Evolutionary conservation across 2,797 vertebrate genomes (phyloP).

Genomic region (Malacoraja senta): DNA sequence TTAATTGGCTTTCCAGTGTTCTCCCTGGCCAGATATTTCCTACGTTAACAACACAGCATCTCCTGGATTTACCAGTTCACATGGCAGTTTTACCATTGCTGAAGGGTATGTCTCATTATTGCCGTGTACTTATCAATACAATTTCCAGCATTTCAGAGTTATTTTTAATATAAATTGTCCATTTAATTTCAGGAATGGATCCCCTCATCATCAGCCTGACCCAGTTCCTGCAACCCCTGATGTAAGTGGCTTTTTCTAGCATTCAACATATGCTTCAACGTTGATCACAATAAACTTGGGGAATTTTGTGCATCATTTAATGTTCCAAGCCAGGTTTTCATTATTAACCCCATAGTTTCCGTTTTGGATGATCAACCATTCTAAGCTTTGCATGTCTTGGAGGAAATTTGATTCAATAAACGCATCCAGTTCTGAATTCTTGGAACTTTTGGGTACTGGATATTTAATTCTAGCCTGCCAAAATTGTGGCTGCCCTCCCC

Average conservation of each 20-base stretch:
- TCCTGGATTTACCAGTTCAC: slow-evolving; percentile 82
- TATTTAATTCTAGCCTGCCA: neutral
- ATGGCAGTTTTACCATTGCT: slow-evolving; percentile 76
- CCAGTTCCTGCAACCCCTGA: slow-evolving; percentile 74
- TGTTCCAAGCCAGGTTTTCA: neutral
- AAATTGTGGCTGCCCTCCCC: neutral
- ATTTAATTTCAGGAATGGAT: slow-evolving; percentile 70
- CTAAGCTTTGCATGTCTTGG: neutral
- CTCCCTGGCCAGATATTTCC: slow-evolving; percentile 85
- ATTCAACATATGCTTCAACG: neutral
- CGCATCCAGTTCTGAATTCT: neutral
- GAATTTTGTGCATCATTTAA: neutral
- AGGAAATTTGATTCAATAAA: neutral
- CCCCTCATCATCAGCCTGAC: slow-evolving; percentile 85
- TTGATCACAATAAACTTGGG: neutral
- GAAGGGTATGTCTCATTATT: slow-evolving; percentile 71
- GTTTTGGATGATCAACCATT: neutral
- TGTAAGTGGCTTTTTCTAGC: slow-evolving; percentile 62
- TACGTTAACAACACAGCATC: slow-evolving; percentile 82
- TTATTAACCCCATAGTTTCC: neutral
- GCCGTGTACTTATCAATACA: neutral
- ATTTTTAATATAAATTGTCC: neutral
- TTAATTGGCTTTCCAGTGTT: slow-evolving; percentile 63
- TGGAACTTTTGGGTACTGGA: neutral
- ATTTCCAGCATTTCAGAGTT: neutral